These are phyloP conservation scores for Calameuta idolon DNA, from an alignment of 2,888 invertebrate genomes.

Conservation along the genomic window DNA sequence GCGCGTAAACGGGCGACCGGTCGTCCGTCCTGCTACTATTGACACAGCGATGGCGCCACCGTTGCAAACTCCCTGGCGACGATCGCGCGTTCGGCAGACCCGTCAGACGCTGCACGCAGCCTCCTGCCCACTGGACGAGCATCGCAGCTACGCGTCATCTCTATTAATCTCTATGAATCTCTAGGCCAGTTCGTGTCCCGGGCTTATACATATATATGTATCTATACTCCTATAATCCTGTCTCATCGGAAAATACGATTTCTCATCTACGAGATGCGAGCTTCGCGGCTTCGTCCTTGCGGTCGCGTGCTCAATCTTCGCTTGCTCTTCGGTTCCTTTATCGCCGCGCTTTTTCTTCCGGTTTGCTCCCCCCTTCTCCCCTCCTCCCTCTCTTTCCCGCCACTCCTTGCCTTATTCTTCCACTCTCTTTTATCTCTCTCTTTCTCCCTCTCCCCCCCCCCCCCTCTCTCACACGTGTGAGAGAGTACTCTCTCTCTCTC, in stretches of 20 bases:
- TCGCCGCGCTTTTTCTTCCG: not conserved
- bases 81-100: too few species aligned
- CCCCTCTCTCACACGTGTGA: too few species aligned
- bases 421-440: not conserved
- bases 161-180: too few species aligned
- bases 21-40: too few species aligned
- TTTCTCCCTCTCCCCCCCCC: not conserved
- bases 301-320: constrained; percentile 25
- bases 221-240: not conserved
- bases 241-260: constrained; percentile 31
- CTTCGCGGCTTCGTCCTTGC: constrained; percentile 15
- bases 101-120: too few species aligned
- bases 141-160: too few species aligned
- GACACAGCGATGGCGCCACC: too few species aligned
- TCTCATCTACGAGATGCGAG: constrained; percentile 31
- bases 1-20: too few species aligned
- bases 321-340: constrained; percentile 13
- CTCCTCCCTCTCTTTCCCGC: not conserved
- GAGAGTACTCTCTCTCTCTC: not conserved
- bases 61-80: too few species aligned
- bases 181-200: too few species aligned
- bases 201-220: too few species aligned
- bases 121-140: too few species aligned
- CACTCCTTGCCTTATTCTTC: constrained; percentile 7
- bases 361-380: constrained; percentile 14